Percentiles rank a stretch among this genome's conserved stretches.
phyloP scores from a whole-genome alignment of 2,113 vertebrate genomes.

The Clarias batrachus region DNA sequence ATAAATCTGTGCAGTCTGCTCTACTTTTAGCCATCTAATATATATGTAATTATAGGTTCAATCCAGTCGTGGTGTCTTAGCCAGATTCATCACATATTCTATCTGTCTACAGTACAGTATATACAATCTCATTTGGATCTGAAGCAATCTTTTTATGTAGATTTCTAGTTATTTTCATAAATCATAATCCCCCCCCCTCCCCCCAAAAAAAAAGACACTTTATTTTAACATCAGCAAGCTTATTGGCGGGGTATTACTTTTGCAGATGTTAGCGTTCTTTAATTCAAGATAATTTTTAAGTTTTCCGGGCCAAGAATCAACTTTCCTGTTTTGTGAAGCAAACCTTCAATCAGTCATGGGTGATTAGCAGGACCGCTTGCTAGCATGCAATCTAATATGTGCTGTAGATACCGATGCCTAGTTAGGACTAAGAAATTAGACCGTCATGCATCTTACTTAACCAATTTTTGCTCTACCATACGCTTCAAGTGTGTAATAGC shows the following conservation, averaged over 20 bases:
- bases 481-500: neutral
- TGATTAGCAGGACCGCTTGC: neutral
- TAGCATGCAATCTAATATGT: neutral
- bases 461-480: neutral
- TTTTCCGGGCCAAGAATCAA: neutral
- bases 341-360: neutral
- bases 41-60: slow-evolving; percentile 4
- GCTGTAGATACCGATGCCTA: neutral
- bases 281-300: neutral
- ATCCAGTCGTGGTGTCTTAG: slow-evolving; percentile 1
- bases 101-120: neutral
- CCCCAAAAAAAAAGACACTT: neutral
- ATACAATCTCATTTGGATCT: neutral
- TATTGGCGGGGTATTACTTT: neutral
- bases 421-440: neutral
- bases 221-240: neutral
- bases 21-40: slow-evolving; percentile 18
- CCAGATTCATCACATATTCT: neutral
- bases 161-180: neutral
- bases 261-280: neutral
- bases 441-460: neutral
- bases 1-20: slow-evolving; percentile 16
- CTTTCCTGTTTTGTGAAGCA: neutral
- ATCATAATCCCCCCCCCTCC: too few species aligned
- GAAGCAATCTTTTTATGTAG: neutral